Conservation (phyloP, 1,140 invertebrate species). For the Lerema accius region DNA sequence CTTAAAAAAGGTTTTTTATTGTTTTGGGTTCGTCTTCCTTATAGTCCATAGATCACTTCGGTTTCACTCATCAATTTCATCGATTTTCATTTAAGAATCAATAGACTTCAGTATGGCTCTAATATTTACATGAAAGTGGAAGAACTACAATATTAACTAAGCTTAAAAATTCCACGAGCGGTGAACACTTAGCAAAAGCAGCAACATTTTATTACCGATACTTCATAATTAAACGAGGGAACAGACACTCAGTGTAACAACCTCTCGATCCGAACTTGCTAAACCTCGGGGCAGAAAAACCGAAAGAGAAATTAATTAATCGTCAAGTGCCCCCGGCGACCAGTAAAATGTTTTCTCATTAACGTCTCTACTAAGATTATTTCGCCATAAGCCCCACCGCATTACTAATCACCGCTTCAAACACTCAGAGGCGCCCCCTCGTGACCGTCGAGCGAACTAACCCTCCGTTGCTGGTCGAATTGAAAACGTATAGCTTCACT, state of each 20-base stretch:
- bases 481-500: slow-evolving; percentile 77
- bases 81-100: no score
- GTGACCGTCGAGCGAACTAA: slow-evolving; percentile 56
- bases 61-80: no score
- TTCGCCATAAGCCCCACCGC: slow-evolving; percentile 69
- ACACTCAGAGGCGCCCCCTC: slow-evolving; percentile 57
- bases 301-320: slow-evolving; percentile 64
- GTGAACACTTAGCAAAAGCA: neutral
- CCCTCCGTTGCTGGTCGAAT: slow-evolving; percentile 58
- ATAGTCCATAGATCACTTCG: no score
- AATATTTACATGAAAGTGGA: no score
- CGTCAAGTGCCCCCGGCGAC: slow-evolving; percentile 50
- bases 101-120: no score
- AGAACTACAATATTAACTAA: neutral
- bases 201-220: neutral
- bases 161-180: neutral
- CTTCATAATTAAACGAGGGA: slow-evolving; percentile 13
- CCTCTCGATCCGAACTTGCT: slow-evolving; percentile 20
- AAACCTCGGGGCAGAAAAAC: slow-evolving; percentile 40
- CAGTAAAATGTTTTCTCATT: slow-evolving; percentile 75
- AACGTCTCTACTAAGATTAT: slow-evolving; percentile 73
- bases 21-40: no score
- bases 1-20: no score
- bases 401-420: slow-evolving; percentile 75
- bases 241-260: slow-evolving; percentile 21